Evolutionary conservation across 2,797 vertebrate species (phyloP), one percentile per base, ranked within the genome.

Genomic region (Acomys russatus): DNA sequence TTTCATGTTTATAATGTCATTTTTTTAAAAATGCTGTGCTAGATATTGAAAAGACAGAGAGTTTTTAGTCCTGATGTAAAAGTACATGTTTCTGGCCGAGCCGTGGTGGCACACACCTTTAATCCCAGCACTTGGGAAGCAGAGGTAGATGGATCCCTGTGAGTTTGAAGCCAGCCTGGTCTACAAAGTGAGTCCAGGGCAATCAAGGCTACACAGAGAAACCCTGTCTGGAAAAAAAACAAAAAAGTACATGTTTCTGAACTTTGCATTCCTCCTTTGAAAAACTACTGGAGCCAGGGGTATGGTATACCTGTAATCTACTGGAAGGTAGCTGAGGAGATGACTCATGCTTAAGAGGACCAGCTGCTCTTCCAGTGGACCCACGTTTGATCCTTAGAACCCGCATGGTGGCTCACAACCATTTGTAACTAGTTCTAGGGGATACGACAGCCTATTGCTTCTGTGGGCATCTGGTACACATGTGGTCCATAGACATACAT

Each of bases 31-130:
- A 44, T 54, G 56, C 15, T 66, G 20, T 59, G 56, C 30, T 96
- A 17, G 28, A 12, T 78, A 63, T 59, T 78, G 84, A 80, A 79
- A 77, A 17, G 28, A 44, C n/a, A 44, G 22, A 86, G 6, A 59
- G 11, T 44, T 95, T 92, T 73, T 49, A 74, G 56, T 77, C n/a
- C 66, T 59, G 22, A 22, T 44, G 17, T 63, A 74, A 38, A n/a
- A 74, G 91, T 84, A 78, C 54, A 25, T 86, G 59, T 91, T 96
- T 90, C 54, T 63, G 70, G n/a, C n/a, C n/a, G n/a, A n/a, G n/a
- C n/a, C n/a, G n/a, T n/a, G n/a, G n/a, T n/a, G n/a, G n/a, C n/a
- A n/a, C n/a, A n/a, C n/a, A n/a, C n/a, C n/a, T n/a, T n/a, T n/a
- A n/a, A n/a, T n/a, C n/a, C n/a, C n/a, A n/a, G n/a, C n/a, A n/a